A percentile compares a stretch with the other conserved stretches of the same genome.
Evolutionary conservation across 2,797 vertebrate genomes (phyloP).

Genomic region (Echeneis naucrates): DNA sequence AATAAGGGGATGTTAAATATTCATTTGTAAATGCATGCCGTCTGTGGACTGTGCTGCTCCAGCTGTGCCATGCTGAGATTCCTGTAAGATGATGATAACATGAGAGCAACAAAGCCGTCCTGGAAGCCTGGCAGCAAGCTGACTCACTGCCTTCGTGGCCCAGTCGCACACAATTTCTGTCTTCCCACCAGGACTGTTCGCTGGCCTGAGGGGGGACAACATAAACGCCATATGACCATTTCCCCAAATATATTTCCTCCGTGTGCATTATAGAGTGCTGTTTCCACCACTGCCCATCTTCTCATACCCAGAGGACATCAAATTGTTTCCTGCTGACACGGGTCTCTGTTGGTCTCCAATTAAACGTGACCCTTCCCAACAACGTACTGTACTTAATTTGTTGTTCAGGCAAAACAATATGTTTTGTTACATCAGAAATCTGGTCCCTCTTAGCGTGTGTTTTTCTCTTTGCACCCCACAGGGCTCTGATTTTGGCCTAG

Average conservation of each 20-base stretch:
- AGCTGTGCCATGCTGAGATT: constrained; percentile 16
- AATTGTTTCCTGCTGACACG: constrained; percentile 12
- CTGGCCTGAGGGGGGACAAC: constrained; percentile 34
- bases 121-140: constrained; percentile 18
- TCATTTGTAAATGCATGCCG: constrained; percentile 16
- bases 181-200: constrained; percentile 47
- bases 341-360: neutral
- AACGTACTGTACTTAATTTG: neutral
- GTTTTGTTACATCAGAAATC: neutral
- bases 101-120: neutral
- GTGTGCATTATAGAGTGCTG: constrained; percentile 2
- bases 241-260: constrained; percentile 26
- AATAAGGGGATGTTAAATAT: constrained; percentile 47
- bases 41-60: constrained; percentile 2
- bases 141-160: constrained; percentile 29
- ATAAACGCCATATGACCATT: constrained; percentile 42
- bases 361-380: neutral
- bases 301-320: neutral
- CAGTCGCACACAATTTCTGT: constrained; percentile 42
- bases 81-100: constrained; percentile 20
- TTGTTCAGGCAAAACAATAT: neutral
- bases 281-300: constrained; percentile 19
- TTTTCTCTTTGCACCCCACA: neutral
- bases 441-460: too few species aligned
- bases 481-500: neutral